These are phyloP conservation scores for Platysternon megacephalum DNA, from an alignment of 2,113 vertebrate species.

Conservation along the genomic window DNA sequence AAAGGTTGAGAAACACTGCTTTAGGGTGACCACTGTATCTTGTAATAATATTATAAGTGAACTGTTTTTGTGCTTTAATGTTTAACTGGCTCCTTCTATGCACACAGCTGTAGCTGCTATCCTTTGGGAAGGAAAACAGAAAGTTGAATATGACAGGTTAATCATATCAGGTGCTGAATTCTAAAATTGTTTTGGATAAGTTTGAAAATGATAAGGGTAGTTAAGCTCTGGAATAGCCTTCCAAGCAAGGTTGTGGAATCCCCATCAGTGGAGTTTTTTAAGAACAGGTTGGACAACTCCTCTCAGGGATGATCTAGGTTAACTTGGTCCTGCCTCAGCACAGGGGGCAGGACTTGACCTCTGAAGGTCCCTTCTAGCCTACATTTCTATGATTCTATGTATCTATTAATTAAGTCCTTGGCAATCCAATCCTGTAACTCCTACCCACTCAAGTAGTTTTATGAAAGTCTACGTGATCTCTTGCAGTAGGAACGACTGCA, in stretches of 20 bases:
- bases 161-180: constrained; percentile 18
- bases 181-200: neutral
- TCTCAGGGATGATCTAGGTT: neutral
- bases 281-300: neutral
- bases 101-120: constrained; percentile 44
- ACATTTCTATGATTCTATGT: neutral
- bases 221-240: neutral
- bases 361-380: neutral
- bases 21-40: neutral
- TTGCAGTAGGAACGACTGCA: neutral
- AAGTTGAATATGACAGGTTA: neutral
- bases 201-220: neutral
- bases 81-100: constrained; percentile 29
- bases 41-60: neutral
- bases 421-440: neutral
- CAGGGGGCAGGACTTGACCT: neutral
- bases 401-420: neutral
- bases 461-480: fast-evolving
- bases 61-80: neutral
- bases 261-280: neutral
- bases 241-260: neutral
- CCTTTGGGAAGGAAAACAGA: fast-evolving
- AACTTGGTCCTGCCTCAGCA: neutral
- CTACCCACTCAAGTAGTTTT: neutral
- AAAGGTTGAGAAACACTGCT: neutral